Percentiles rank a stretch among this genome's conserved stretches.
These are phyloP conservation scores for Zenarchopterus dispar DNA, from an alignment of 2,797 vertebrate species.

Conservation along the genomic window DNA sequence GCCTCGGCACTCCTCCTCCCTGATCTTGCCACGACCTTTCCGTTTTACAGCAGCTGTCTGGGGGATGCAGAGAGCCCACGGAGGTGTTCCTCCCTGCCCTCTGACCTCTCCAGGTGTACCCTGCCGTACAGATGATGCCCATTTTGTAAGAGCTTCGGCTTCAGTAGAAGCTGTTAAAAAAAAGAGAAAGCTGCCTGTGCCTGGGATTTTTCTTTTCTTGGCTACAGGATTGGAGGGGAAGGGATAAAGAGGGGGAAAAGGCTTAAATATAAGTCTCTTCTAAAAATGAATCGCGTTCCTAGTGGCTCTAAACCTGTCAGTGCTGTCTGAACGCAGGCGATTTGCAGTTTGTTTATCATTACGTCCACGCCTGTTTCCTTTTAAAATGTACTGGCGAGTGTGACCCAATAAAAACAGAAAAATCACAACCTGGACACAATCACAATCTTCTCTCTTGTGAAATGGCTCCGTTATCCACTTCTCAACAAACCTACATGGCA, in stretches of 20 bases:
- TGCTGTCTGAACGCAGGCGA: too few species aligned
- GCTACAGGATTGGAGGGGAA: not conserved
- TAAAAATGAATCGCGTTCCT: too few species aligned
- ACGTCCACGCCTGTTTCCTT: too few species aligned
- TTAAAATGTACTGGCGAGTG: too few species aligned
- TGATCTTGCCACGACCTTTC: slow-evolving; percentile 66
- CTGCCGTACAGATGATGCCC: slow-evolving; percentile 49
- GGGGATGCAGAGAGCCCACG: slow-evolving; percentile 39
- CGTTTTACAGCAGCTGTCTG: slow-evolving; percentile 78
- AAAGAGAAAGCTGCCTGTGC: slow-evolving; percentile 20
- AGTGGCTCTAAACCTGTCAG: too few species aligned
- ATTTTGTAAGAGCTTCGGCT: slow-evolving; percentile 33
- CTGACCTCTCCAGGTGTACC: slow-evolving; percentile 75
- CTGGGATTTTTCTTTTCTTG: slow-evolving; percentile 20
- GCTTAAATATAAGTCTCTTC: too few species aligned
- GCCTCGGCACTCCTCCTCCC: slow-evolving; percentile 59
- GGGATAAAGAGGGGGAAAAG: not conserved
- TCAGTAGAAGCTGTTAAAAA: slow-evolving; percentile 45
- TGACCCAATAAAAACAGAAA: too few species aligned
- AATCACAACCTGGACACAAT: too few species aligned
- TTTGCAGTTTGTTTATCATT: too few species aligned
- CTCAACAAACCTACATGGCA: too few species aligned
- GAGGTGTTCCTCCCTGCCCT: slow-evolving; percentile 42
- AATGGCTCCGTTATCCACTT: too few species aligned
- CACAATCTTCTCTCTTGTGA: too few species aligned